phyloP scores from a whole-genome alignment of 2,113 vertebrate species.

The Lagenorhynchus albirostris region DNA sequence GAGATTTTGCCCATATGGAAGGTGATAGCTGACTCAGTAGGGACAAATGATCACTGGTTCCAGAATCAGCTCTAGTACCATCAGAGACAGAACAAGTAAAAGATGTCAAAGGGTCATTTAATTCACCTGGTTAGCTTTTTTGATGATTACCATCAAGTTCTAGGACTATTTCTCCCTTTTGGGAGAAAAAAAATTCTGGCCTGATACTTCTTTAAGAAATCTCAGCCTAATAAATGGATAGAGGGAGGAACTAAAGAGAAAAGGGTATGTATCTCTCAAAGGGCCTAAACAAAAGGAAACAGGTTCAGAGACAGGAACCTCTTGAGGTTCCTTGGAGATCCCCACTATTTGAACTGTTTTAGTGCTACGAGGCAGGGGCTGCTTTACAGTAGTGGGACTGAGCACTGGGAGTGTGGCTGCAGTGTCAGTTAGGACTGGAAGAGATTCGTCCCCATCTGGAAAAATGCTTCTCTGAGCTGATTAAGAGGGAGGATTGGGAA shows the following conservation, averaged over 20 bases:
- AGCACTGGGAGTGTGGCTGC: not conserved
- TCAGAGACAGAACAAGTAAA: not conserved
- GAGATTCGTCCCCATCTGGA: not conserved
- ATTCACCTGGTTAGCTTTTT: not conserved
- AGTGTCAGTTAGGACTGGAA: not conserved
- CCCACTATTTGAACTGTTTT: not conserved
- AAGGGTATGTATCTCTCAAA: not conserved
- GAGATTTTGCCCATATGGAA: not conserved
- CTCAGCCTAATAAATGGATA: not conserved
- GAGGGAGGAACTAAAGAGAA: not conserved
- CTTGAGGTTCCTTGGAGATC: not conserved
- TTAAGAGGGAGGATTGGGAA: not conserved
- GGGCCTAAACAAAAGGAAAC: not conserved
- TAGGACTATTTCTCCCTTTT: not conserved
- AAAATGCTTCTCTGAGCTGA: not conserved
- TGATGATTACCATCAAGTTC: not conserved
- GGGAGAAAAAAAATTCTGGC: not conserved
- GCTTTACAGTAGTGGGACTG: not conserved
- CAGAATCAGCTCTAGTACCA: not conserved
- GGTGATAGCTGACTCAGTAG: not conserved
- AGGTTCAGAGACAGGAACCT: not conserved
- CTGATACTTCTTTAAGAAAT: not conserved
- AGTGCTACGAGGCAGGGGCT: not conserved
- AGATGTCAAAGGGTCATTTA: no score
- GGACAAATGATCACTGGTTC: not conserved